A percentile compares a stretch with the other conserved stretches of the same genome.
Evolutionary conservation across 2,888 invertebrate genomes (phyloP).

Genomic region (Synergus gifuensis): DNA sequence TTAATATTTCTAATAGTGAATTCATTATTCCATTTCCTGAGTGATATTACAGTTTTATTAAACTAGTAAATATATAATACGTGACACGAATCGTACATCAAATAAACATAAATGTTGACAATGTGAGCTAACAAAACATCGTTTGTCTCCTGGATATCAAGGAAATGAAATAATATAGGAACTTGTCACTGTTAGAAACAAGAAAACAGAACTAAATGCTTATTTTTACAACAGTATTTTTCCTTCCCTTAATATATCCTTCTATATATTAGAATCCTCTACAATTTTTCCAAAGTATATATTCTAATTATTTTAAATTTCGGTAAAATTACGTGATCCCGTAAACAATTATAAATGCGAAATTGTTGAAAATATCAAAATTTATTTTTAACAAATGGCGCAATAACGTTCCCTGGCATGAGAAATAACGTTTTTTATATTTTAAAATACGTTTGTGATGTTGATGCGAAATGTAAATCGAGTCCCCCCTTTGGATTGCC

Average conservation of each 20-base stretch:
- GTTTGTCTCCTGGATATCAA: neutral
- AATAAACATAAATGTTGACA: neutral
- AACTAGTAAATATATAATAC: neutral
- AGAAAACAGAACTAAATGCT: too few relatives aligned
- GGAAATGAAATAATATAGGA: too few relatives aligned
- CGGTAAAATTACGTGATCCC: too few relatives aligned
- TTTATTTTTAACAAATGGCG: neutral
- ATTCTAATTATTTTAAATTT: too few relatives aligned
- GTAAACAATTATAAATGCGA: too few relatives aligned
- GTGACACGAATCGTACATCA: neutral
- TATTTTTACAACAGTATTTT: too few relatives aligned
- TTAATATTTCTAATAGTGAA: too few relatives aligned
- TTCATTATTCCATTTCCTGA: neutral
- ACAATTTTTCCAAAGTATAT: too few relatives aligned
- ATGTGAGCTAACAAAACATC: neutral
- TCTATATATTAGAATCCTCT: too few relatives aligned
- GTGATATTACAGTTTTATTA: neutral
- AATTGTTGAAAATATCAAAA: neutral
- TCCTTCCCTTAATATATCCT: too few relatives aligned
- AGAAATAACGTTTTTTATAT: slow-evolving; percentile 4
- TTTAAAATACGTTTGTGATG: slow-evolving; percentile 38
- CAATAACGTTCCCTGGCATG: neutral
- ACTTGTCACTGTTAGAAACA: too few relatives aligned
- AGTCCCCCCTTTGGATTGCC: slow-evolving; percentile 61
- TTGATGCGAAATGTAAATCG: slow-evolving; percentile 66